phyloP scores from a whole-genome alignment of 2,797 vertebrate species.

The Gymnodraco acuticeps region DNA sequence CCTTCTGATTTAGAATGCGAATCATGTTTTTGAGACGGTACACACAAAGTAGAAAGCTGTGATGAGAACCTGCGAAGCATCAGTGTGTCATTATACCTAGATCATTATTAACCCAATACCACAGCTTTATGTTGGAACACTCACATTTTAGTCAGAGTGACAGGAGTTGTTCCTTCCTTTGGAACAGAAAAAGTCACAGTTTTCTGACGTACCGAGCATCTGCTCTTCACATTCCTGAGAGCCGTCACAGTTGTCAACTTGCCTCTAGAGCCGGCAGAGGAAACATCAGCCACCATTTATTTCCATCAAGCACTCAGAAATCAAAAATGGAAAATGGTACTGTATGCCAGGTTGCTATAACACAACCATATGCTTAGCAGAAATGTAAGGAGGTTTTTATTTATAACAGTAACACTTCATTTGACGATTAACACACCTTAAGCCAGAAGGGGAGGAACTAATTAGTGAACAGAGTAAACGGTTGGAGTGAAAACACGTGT shows the following conservation, averaged over 20 bases:
- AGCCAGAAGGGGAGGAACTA: constrained; percentile 20
- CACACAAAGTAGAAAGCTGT: neutral
- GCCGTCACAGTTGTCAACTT: constrained; percentile 34
- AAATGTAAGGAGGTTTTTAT: neutral
- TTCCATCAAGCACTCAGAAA: constrained; percentile 1
- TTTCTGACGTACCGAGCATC: constrained; percentile 39
- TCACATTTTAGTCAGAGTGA: neutral
- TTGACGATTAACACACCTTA: neutral
- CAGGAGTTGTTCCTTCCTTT: constrained; percentile 22
- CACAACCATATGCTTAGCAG: constrained; percentile 1
- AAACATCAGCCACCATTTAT: constrained; percentile 7
- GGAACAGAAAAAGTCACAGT: constrained; percentile 26
- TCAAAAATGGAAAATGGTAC: neutral
- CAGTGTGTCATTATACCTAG: too few species aligned
- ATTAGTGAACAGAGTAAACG: constrained; percentile 27
- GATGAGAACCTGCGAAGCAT: too few species aligned
- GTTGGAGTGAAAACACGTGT: constrained; percentile 36
- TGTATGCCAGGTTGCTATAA: neutral
- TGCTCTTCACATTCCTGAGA: constrained; percentile 34
- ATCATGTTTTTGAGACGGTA: neutral
- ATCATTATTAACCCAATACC: neutral
- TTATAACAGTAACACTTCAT: neutral
- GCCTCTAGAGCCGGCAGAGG: constrained; percentile 10
- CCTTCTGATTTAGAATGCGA: neutral
- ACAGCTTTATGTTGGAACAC: neutral